Evolutionary conservation across 2,797 vertebrate species (phyloP), one percentile per base, ranked within the genome.

Genomic region (Sternarchorhynchus goeldii): DNA sequence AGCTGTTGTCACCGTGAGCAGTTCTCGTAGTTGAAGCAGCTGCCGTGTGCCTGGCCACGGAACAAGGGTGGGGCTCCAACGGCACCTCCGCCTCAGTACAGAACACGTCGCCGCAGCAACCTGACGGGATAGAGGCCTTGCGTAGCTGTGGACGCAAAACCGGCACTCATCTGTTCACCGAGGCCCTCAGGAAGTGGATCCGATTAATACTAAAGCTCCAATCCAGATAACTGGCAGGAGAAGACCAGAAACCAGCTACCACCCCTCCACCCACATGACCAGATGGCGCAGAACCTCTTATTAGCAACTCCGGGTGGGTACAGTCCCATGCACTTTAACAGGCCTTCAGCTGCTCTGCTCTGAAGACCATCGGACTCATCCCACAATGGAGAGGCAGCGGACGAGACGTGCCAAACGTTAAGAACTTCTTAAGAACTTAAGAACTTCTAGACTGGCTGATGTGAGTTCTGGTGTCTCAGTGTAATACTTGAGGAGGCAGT

Each of bases 131-230:
- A 29, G n/a, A 67, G 63, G 71, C 63, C 71, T 62, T 12, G 41
- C 59, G 32, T 18, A n/a, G 64, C 29, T 59, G 34, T 59, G 17
- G 67, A 64, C 63, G 45, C 59, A 31, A 41, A 68, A 64, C 34
- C 34, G 71, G 64, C 56, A 31, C 50, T 83, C 62, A 72, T 75
- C 59, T 5, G 31, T 60, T 77, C 57, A 59, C 53, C 70, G 68
- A n/a, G 60, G 67, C 58, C 75, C 32, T 81, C 65, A 45, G 39
- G 62, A 74, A 69, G 60, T 78, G 32, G 41, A 80, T 73, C 32
- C 66, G 65, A 77, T 69, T 76, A 65, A 80, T 78, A 58, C 69
- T 75, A 82, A 82, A 80, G 75, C 71, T 20, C 64, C 62, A 29
- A 62, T 36, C 59, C 80, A 67, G 71, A 78, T 73, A 72, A 84